A percentile compares a stretch with the other conserved stretches of the same genome.
Conservation (phyloP, 2,797 vertebrate genomes). For the Premnoplex brunnescens region DNA sequence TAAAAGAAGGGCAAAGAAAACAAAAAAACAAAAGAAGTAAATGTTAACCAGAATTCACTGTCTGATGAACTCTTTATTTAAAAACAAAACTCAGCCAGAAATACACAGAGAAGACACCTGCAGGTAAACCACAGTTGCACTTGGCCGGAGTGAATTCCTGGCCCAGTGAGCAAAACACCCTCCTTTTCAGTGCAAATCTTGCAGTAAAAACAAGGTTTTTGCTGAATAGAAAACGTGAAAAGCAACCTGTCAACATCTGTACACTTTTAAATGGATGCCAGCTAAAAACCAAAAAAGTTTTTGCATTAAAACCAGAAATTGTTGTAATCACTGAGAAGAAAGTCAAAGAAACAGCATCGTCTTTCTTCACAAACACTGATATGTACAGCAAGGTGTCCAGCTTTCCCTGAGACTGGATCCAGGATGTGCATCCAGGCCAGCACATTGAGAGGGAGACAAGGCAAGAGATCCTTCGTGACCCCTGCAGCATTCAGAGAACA, state of each 20-base stretch:
- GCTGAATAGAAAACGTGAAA: background rate
- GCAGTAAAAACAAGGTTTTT: constrained; percentile 43
- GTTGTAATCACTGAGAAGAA: constrained; percentile 37
- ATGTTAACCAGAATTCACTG: constrained; percentile 75
- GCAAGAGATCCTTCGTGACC: constrained; percentile 52
- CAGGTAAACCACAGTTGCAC: constrained; percentile 4
- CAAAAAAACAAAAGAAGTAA: constrained; percentile 61
- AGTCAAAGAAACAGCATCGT: background rate
- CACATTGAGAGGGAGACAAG: constrained; percentile 31
- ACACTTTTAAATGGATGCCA: background rate
- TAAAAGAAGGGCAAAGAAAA: constrained; percentile 92
- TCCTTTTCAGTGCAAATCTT: constrained; percentile 6
- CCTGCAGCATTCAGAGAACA: constrained; percentile 56
- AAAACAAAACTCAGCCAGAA: constrained; percentile 53
- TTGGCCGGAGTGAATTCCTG: background rate
- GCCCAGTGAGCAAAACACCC: background rate
- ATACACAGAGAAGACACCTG: constrained; percentile 29
- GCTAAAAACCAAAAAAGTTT: background rate
- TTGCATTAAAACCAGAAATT: constrained; percentile 2
- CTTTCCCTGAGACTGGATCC: constrained; percentile 64
- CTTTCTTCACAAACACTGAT: constrained; percentile 62
- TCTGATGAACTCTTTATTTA: constrained; percentile 64
- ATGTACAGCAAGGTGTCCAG: constrained; percentile 54
- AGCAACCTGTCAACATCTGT: background rate
- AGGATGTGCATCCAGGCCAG: constrained; percentile 54